Conservation (phyloP, 2,113 vertebrate genomes). For the Lophius piscatorius region DNA sequence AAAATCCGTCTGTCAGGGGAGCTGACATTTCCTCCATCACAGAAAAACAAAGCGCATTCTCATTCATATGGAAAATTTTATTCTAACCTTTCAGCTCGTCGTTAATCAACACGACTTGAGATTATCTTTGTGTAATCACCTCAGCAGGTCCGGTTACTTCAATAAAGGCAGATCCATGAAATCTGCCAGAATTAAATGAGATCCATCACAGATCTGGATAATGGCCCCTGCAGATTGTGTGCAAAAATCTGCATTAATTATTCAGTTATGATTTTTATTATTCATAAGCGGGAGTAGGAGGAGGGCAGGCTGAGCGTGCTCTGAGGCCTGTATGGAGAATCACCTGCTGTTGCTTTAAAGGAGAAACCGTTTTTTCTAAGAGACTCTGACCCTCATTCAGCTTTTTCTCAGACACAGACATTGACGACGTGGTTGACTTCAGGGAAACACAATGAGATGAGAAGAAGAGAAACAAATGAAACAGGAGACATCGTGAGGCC, state of each 20-base stretch:
- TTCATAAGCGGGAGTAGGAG: constrained; percentile 60
- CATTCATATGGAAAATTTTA: constrained; percentile 66
- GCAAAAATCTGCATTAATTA: constrained; percentile 81
- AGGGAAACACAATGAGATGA: too few relatives aligned
- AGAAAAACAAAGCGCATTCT: constrained; percentile 44
- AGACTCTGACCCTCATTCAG: too few relatives aligned
- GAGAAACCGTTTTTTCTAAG: background rate
- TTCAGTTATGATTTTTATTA: constrained; percentile 71
- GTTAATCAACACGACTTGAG: constrained; percentile 52
- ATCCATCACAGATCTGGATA: constrained; percentile 73
- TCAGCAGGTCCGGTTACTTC: too few relatives aligned
- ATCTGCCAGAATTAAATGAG: constrained; percentile 75
- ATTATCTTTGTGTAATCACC: constrained; percentile 67
- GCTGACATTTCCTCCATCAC: constrained; percentile 55
- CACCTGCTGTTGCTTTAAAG: constrained; percentile 26
- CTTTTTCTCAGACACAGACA: too few relatives aligned
- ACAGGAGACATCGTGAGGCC: too few relatives aligned
- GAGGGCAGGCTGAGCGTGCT: constrained; percentile 10
- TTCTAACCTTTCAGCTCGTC: constrained; percentile 58
- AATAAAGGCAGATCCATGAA: constrained; percentile 56
- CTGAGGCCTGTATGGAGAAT: constrained; percentile 8
- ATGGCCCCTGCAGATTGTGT: constrained; percentile 75
- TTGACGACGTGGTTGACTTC: too few relatives aligned
- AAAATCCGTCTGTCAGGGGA: constrained; percentile 22
- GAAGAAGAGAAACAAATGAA: too few relatives aligned